Evolutionary conservation across 2,797 vertebrate species (phyloP).

Genomic region (Tapirus indicus): DNA sequence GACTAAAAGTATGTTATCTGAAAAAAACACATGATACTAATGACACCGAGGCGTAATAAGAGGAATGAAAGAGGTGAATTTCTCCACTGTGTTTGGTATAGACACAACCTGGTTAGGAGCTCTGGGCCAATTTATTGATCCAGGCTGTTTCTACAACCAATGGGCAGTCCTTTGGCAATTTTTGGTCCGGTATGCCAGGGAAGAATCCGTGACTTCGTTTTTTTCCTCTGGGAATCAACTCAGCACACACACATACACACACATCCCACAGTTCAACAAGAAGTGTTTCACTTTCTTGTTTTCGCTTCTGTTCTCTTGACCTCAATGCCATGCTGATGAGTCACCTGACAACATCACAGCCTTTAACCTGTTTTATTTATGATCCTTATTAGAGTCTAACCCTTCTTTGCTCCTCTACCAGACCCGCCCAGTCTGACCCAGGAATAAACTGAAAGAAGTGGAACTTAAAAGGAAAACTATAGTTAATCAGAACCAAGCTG

Average conservation of each 20-base stretch:
- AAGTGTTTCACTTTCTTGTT: constrained; percentile 10
- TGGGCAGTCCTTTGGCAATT: neutral
- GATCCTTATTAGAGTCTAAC: constrained; percentile 19
- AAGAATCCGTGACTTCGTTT: constrained; percentile 3
- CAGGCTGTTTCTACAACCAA: constrained; percentile 34
- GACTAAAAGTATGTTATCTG: neutral
- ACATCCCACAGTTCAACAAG: neutral
- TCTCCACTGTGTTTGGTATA: constrained; percentile 21
- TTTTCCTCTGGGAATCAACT: neutral
- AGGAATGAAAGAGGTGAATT: constrained; percentile 31
- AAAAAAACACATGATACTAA: neutral
- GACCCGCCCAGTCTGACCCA: neutral
- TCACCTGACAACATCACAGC: constrained; percentile 54
- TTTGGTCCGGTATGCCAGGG: neutral
- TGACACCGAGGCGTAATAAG: neutral
- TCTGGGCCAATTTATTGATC: neutral
- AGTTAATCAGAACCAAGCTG: neutral
- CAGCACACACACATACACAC: neutral
- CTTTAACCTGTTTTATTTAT: constrained; percentile 66
- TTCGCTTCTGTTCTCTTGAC: constrained; percentile 65
- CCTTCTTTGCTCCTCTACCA: neutral
- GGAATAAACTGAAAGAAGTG: constrained; percentile 51
- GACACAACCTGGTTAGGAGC: neutral
- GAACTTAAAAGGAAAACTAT: neutral
- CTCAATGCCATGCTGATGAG: constrained; percentile 13